phyloP scores from a whole-genome alignment of 2,113 vertebrate species.

The Candoia aspera region DNA sequence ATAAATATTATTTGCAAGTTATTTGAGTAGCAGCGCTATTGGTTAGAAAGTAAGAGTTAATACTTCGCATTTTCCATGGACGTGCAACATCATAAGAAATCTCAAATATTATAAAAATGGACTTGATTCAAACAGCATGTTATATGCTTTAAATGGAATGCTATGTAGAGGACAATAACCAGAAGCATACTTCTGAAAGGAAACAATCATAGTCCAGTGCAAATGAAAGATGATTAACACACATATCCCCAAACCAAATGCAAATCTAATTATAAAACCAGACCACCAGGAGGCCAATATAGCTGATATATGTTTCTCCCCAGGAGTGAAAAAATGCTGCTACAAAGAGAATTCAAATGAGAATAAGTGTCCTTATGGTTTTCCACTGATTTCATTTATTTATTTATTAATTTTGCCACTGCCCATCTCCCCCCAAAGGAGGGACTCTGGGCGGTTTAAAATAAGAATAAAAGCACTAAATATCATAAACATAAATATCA shows the following conservation, averaged over 20 bases:
- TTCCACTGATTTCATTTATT: conserved; percentile 19
- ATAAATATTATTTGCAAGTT: not conserved
- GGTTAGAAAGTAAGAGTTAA: not conserved
- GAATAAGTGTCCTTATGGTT: not conserved
- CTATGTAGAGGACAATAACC: not conserved
- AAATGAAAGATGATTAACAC: not conserved
- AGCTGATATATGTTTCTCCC: not conserved
- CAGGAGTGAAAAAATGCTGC: accelerated
- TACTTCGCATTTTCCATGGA: not conserved
- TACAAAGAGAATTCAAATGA: not conserved
- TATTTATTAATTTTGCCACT: too few species aligned
- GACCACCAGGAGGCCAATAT: not conserved
- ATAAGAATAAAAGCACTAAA: too few species aligned
- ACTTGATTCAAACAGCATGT: accelerated
- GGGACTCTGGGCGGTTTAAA: too few species aligned
- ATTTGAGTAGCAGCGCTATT: not conserved
- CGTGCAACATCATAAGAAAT: not conserved
- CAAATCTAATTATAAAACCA: conserved; percentile 9
- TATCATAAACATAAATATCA: too few species aligned
- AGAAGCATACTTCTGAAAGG: not conserved
- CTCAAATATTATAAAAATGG: not conserved
- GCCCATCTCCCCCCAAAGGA: too few species aligned
- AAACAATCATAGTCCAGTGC: not conserved
- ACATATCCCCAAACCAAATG: not conserved
- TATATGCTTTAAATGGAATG: not conserved